A percentile compares a stretch with the other conserved stretches of the same genome.
These are phyloP conservation scores for Listronotus oregonensis DNA, from an alignment of 1,140 invertebrate genomes.

Conservation along the genomic window DNA sequence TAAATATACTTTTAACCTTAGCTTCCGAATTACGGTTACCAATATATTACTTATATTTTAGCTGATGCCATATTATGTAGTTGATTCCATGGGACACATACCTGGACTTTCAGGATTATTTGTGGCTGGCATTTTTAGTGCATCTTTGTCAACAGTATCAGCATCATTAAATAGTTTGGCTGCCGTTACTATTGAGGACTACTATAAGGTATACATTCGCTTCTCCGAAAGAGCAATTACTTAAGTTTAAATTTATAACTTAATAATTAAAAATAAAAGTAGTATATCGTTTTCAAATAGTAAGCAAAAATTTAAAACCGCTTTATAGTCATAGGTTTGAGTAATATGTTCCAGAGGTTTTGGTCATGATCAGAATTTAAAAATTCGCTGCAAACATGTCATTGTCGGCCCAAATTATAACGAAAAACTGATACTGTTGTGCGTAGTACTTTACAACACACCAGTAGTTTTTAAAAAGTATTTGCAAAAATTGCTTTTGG, in stretches of 20 bases:
- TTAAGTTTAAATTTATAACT: too few relatives aligned
- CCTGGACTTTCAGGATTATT: conserved; percentile 81
- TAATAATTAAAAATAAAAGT: too few relatives aligned
- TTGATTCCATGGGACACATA: conserved; percentile 70
- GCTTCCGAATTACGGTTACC: too few relatives aligned
- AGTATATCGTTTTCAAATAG: too few relatives aligned
- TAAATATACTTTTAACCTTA: too few relatives aligned
- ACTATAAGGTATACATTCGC: conserved; percentile 61
- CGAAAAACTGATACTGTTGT: too few relatives aligned
- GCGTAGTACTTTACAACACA: too few relatives aligned
- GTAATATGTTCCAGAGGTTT: not conserved
- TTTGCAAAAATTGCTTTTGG: too few relatives aligned
- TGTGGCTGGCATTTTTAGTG: conserved; percentile 82
- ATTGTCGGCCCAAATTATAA: too few relatives aligned
- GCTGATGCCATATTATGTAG: conserved; percentile 78
- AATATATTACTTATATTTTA: conserved; percentile 40
- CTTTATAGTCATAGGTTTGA: not conserved
- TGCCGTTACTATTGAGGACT: conserved; percentile 86
- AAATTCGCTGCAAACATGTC: too few relatives aligned
- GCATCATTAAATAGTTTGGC: conserved; percentile 84
- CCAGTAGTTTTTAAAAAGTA: too few relatives aligned
- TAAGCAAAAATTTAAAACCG: not conserved
- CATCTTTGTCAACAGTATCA: conserved; percentile 83
- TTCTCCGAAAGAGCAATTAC: not conserved
- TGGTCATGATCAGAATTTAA: too few relatives aligned